phyloP scores from a whole-genome alignment of 2,113 vertebrate species.

The Oreocharis arfaki region DNA sequence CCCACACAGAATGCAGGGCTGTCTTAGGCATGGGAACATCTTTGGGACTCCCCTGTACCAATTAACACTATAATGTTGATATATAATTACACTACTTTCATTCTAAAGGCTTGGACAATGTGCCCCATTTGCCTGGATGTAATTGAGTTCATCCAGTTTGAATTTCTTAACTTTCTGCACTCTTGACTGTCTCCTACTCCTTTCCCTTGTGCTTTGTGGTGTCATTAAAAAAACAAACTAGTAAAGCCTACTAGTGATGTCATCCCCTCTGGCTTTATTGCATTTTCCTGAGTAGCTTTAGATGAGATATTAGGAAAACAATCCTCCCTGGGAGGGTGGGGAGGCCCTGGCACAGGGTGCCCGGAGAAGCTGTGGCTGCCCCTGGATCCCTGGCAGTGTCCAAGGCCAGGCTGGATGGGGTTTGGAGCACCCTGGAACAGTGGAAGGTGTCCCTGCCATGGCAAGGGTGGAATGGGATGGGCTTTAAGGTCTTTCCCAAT shows the following conservation, averaged over 20 bases:
- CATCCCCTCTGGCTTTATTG: neutral
- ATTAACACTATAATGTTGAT: neutral
- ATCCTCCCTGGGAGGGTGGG: neutral
- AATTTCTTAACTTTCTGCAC: neutral
- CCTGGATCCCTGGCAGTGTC: neutral
- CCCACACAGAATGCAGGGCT: neutral
- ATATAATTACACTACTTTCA: neutral
- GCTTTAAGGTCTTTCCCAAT: neutral
- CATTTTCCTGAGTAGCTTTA: neutral
- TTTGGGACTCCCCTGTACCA: neutral
- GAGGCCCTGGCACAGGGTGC: neutral
- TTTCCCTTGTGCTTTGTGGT: neutral
- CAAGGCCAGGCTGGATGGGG: accelerated
- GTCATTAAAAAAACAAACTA: neutral
- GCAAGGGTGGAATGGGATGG: accelerated
- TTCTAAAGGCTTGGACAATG: neutral
- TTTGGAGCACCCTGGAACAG: accelerated
- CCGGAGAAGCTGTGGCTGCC: neutral
- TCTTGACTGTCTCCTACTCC: neutral
- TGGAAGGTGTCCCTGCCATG: neutral
- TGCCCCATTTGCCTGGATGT: neutral
- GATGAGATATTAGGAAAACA: neutral
- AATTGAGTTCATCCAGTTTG: neutral
- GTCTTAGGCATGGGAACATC: accelerated
- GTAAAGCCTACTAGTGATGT: neutral